Percentiles rank a stretch among this genome's conserved stretches.
Conservation (phyloP, 2,797 vertebrate species). For the Pogoniulus pusillus region DNA sequence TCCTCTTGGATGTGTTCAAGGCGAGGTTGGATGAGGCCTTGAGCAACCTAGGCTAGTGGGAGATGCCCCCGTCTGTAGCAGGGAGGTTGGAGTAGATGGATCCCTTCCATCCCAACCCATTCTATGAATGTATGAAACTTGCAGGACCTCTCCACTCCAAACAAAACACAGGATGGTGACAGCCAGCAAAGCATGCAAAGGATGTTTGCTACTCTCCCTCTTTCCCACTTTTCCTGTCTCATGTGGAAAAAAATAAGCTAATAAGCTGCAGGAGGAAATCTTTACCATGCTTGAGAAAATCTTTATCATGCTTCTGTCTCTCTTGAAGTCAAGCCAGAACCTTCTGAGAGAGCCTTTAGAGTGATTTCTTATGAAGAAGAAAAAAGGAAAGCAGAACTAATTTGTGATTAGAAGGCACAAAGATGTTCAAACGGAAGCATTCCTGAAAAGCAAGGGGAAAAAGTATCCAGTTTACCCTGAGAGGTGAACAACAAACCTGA, state of each 20-base stretch:
- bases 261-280: neutral
- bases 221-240: neutral
- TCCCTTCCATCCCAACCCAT: too few species aligned
- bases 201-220: neutral
- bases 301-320: neutral
- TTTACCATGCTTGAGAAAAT: neutral
- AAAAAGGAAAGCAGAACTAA: neutral
- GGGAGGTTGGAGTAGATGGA: too few species aligned
- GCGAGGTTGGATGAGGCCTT: too few species aligned
- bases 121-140: neutral
- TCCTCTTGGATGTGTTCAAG: too few species aligned
- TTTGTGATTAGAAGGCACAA: conserved; percentile 47
- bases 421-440: conserved; percentile 27
- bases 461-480: neutral
- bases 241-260: neutral
- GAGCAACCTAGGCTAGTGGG: too few species aligned
- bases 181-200: neutral
- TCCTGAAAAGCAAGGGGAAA: conserved; percentile 19
- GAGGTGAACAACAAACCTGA: conserved; percentile 4
- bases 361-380: neutral
- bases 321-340: neutral
- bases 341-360: neutral
- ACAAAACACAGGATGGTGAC: neutral
- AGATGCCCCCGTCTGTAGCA: too few species aligned
- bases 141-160: neutral